These are phyloP conservation scores for Scaptomyza parva DNA, from an alignment of 2,888 invertebrate species.

Conservation along the genomic window DNA sequence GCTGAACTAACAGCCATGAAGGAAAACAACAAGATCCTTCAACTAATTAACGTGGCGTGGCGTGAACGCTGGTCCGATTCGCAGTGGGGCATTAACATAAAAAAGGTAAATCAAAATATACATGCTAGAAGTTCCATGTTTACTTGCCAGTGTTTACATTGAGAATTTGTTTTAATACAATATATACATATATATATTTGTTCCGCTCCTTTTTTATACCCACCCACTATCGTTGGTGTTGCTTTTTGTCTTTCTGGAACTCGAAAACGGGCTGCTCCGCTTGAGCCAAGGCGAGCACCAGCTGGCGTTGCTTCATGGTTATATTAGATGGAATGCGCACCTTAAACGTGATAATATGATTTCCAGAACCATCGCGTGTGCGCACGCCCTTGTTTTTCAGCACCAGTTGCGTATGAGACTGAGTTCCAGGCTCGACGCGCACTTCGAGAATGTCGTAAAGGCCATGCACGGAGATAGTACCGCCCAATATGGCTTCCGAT, in stretches of 20 bases:
- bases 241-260: constrained; percentile 35
- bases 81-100: constrained; percentile 98
- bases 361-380: constrained; percentile 65
- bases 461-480: constrained; percentile 77
- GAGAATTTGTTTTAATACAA: constrained; percentile 60
- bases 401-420: constrained; percentile 76
- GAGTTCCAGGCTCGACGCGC: constrained; percentile 80
- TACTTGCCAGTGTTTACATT: constrained; percentile 49
- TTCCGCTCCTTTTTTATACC: neutral
- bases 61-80: constrained; percentile 97
- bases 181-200: too few species aligned
- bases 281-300: constrained; percentile 78
- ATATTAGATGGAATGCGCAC: constrained; percentile 80
- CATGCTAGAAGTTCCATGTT: constrained; percentile 14
- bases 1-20: constrained; percentile 69
- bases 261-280: constrained; percentile 79
- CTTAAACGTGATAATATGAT: constrained; percentile 81
- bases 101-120: constrained; percentile 87
- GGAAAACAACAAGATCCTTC: constrained; percentile 87
- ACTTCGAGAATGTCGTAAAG: constrained; percentile 78
- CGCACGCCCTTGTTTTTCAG: constrained; percentile 80
- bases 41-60: constrained; percentile 89
- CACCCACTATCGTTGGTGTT: constrained; percentile 1
- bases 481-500: constrained; percentile 82
- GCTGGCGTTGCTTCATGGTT: constrained; percentile 81